phyloP scores from a whole-genome alignment of 1,140 invertebrate genomes.

The Argopecten irradians region DNA sequence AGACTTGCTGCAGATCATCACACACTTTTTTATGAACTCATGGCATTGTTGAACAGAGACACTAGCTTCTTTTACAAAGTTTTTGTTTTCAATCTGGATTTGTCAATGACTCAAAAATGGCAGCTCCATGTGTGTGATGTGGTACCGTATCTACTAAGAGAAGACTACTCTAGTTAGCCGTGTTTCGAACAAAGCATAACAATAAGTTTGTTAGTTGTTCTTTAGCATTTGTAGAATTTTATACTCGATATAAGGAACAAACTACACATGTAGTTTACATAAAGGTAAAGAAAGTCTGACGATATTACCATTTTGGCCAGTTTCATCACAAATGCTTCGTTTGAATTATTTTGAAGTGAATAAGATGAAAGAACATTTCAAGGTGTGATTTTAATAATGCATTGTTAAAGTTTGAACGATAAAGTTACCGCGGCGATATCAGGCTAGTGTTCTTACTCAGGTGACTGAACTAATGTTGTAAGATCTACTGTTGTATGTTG shows the following conservation, averaged over 20 bases:
- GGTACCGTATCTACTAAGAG: background rate
- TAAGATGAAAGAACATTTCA: background rate
- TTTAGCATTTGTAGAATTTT: background rate
- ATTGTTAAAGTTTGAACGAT: background rate
- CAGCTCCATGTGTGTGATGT: background rate
- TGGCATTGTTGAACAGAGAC: background rate
- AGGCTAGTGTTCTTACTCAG: background rate
- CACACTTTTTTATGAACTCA: background rate
- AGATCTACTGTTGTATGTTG: background rate
- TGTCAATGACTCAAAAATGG: background rate
- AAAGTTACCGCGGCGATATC: background rate
- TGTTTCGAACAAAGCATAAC: background rate
- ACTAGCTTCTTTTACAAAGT: background rate
- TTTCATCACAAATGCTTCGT: background rate
- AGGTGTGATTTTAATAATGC: background rate
- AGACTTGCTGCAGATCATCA: background rate
- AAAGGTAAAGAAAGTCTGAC: too few relatives aligned
- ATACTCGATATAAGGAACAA: too few relatives aligned
- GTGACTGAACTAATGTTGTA: background rate
- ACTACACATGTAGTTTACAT: too few relatives aligned
- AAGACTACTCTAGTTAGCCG: background rate
- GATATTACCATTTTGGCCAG: background rate
- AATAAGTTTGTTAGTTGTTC: background rate
- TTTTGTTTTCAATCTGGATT: background rate
- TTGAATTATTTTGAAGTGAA: background rate